Conservation (phyloP, 2,888 invertebrate genomes). For the Yponomeuta cagnagella region DNA sequence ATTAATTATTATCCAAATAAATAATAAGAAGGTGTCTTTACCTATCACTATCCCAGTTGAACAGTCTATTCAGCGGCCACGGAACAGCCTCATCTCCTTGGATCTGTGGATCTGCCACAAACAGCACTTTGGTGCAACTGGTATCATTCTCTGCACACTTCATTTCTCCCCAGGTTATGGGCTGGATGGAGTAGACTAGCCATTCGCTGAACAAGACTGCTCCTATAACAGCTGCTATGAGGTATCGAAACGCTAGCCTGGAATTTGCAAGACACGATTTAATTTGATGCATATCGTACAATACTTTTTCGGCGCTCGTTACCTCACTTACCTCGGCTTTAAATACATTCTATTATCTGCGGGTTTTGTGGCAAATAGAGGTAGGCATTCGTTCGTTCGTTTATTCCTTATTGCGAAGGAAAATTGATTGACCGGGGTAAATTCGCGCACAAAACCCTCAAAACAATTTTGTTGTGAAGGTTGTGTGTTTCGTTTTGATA, state of each 20-base stretch:
- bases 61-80: slow-evolving; percentile 79
- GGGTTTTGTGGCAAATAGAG: not conserved
- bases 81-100: slow-evolving; percentile 87
- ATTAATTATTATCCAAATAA: too few species aligned
- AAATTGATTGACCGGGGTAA: too few species aligned
- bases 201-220: slow-evolving; percentile 73
- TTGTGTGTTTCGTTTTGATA: too few species aligned
- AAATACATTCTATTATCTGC: not conserved
- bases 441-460: too few species aligned
- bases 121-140: slow-evolving; percentile 79
- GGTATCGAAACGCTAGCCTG: slow-evolving; percentile 12
- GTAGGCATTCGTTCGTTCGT: not conserved
- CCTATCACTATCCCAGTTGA: slow-evolving; percentile 93
- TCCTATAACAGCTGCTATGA: slow-evolving; percentile 31
- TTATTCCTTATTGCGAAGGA: not conserved
- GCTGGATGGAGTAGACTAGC: slow-evolving; percentile 63
- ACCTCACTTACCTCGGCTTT: not conserved
- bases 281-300: too few species aligned
- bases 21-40: slow-evolving; percentile 40
- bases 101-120: slow-evolving; percentile 95
- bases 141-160: slow-evolving; percentile 55
- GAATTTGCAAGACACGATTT: not conserved
- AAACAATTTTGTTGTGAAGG: too few species aligned
- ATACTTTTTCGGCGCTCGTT: too few species aligned
- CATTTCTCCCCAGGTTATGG: slow-evolving; percentile 56